phyloP scores from a whole-genome alignment of 2,113 vertebrate genomes.

The Chrysochloris asiatica region DNA sequence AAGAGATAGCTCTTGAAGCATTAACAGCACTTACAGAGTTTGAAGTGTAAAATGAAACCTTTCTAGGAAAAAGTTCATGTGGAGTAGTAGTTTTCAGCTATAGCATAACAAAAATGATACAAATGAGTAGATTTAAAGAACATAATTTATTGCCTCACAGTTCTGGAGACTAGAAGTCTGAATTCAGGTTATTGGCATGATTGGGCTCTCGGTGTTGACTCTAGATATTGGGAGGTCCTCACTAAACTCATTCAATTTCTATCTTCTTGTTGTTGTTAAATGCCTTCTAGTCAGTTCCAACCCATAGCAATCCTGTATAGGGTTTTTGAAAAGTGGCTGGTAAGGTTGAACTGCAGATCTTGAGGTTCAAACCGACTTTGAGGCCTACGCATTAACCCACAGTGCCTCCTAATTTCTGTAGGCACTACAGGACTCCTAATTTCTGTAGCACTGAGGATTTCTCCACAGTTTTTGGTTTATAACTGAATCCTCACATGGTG shows the following conservation, averaged over 20 bases:
- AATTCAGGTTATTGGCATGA: background rate
- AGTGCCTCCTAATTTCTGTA: no score
- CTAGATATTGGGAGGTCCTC: background rate
- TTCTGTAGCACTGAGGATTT: background rate
- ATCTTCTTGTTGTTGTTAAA: no score
- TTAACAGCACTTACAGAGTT: background rate
- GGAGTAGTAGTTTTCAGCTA: background rate
- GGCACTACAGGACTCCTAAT: no score
- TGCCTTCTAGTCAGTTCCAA: no score
- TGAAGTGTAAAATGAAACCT: background rate
- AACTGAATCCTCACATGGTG: background rate
- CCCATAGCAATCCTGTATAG: no score
- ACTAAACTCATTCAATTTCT: background rate
- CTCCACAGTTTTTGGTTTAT: background rate
- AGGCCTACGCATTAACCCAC: no score
- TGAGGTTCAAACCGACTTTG: no score
- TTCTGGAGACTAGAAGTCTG: background rate
- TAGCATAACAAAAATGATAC: no score
- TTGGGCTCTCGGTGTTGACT: background rate
- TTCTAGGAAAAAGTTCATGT: background rate
- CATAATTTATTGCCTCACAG: background rate
- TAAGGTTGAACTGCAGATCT: no score
- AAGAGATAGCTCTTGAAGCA: conserved; percentile 15
- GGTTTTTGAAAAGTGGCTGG: no score
- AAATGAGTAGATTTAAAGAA: background rate